These are phyloP conservation scores for Phalacrocorax aristotelis DNA, from an alignment of 2,113 vertebrate genomes.

Conservation along the genomic window DNA sequence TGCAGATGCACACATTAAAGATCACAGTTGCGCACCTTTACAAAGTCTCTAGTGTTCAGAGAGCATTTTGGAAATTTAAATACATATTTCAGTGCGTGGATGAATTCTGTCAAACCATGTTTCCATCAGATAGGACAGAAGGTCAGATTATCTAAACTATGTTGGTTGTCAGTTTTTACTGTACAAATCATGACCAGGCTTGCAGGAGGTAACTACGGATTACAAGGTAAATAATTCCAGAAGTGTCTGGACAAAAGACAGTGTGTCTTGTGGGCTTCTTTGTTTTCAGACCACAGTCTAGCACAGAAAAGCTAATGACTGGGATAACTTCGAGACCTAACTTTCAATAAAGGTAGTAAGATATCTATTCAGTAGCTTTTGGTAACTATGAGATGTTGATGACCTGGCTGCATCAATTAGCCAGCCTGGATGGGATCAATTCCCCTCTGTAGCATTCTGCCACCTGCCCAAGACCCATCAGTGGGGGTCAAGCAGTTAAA, in stretches of 20 bases:
- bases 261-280: neutral
- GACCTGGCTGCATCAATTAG: neutral
- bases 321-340: neutral
- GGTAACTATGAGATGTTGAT: neutral
- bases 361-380: neutral
- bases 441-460: neutral
- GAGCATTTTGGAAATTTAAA: neutral
- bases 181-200: neutral
- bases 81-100: neutral
- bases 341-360: neutral
- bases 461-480: neutral
- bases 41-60: neutral
- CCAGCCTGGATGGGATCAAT: neutral
- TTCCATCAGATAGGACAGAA: neutral
- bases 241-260: neutral
- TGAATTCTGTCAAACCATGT: neutral
- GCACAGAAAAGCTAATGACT: neutral
- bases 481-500: neutral
- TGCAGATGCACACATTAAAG: neutral
- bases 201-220: neutral
- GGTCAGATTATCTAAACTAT: neutral
- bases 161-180: neutral
- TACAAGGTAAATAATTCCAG: neutral
- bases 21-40: neutral
- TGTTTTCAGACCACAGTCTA: neutral